Conservation (phyloP, 2,113 vertebrate species). For the Thamnophis sirtalis region DNA sequence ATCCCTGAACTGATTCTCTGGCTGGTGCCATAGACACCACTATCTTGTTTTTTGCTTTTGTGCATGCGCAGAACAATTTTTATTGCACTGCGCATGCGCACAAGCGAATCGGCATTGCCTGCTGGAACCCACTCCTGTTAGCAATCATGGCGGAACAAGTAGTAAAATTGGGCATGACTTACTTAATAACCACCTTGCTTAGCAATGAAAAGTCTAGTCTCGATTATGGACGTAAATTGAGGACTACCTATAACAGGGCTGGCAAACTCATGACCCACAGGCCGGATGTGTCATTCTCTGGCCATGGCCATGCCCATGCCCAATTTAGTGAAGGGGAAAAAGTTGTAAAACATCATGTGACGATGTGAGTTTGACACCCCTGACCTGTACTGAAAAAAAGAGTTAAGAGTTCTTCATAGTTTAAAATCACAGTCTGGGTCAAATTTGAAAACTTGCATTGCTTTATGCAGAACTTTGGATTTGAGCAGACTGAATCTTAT, state of each 20-base stretch:
- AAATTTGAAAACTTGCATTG: background rate
- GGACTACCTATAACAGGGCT: background rate
- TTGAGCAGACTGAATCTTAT: background rate
- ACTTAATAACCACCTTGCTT: background rate
- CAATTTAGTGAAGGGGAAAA: no score
- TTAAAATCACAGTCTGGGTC: background rate
- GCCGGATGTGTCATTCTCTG: no score
- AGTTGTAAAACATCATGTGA: no score
- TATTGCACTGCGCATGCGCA: no score
- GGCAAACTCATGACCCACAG: no score
- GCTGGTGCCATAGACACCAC: no score
- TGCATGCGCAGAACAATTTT: no score
- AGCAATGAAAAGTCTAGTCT: background rate
- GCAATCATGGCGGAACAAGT: background rate
- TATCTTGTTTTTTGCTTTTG: no score
- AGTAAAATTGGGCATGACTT: background rate
- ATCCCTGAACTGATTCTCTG: no score
- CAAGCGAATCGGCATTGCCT: no score
- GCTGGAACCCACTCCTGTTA: background rate
- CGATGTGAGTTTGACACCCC: no score
- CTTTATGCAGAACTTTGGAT: background rate
- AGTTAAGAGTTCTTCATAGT: background rate
- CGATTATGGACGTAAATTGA: background rate
- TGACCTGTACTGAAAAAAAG: background rate
- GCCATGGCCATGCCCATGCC: no score